Evolutionary conservation across 2,888 invertebrate genomes (phyloP), one percentile per base, ranked within the genome.

Genomic region (Deilephila porcellus): DNA sequence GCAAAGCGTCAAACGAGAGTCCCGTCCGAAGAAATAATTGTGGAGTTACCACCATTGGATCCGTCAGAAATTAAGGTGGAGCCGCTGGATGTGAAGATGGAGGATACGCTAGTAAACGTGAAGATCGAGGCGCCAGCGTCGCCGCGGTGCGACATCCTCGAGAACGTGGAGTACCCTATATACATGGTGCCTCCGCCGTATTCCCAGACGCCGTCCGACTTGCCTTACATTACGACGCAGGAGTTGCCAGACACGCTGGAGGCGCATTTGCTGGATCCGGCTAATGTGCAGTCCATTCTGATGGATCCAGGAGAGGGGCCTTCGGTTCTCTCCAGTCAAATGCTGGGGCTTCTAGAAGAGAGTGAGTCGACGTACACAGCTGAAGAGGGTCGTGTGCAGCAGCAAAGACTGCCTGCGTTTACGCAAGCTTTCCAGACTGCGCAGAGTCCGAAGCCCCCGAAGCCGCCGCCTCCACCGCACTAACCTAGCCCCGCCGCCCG

Each of bases 381-480:
- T 37, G 93, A 93, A 72, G 92, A 91, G 73, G 84, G 88, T 19
- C 86, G 89, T 60, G 80, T 80, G 70, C 91, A 88, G 82, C 92
- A 90, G 79, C 87, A 83, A 72, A 76, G 93, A 73, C 78, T 95
- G 82, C 95, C 95, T 11, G 94, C 94, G 0, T 95, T 95, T 82
- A 93, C 92, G 74, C 93, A 95, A 84, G 93, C 93, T 62, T 95
- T 95, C 82, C 94, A 93, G 80, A 93, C 93, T 25, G 89, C 93
- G 74, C 94, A 93, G 85, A 93, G 91, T 72, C 90, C 95, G 4
- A 94, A 93, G 79, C 95, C 93, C 45, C 95, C 95, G 71, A 93
- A 93, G 71, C 94, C 93, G 63, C 91, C 91, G 45, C 92, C 92
- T 29, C 91, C 91, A 76, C 93, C 94, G 14, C 93, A 92, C 86